Evolutionary conservation across 2,888 invertebrate genomes (phyloP), one percentile per base, ranked within the genome.

Genomic region (Phlogophora meticulosa): DNA sequence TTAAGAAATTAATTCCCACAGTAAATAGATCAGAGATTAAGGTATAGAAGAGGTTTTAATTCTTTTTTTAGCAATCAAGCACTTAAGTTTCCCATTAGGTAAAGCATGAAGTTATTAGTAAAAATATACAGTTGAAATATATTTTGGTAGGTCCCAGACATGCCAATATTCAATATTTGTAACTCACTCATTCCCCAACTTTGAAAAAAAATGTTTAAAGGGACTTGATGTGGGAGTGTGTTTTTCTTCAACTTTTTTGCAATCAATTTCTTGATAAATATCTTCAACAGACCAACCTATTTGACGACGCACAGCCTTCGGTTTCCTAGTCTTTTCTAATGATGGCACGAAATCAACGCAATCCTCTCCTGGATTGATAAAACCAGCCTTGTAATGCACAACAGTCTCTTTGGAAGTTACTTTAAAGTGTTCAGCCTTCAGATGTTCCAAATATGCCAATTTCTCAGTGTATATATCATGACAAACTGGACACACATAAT

Each of bases 271-370:
- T 86, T 95, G 95, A 81, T 95, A 95, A 79, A 95, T 95, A 83
- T 95, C 95, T 83, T 95, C 95, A 85, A 93, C 85, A 68, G 95
- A 95, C 95, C 95, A 95, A 90, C 94, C 95, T 85, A 95, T 95
- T 86, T 95, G 94, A 36, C 95, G 89, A 28, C 95, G 88, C 10
- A 94, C 94, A 34, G 91, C 80, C 82, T 92, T 94, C 1, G 94
- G 92, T 80, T 88, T 91, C 55, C 92, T 91, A 2, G 89, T 90
- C 85, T 94, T 94, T 71, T 92, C 91, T 76, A 93, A 83, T 38
- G 90, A 88, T n/a, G 94, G 94, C 59, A 90, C 90, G 84, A 92
- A 91, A 82, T 95, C 95, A 52, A 94, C 92, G 84, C 93, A 93
- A 76, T 95, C 94, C 32, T 88, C 81, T 17, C 94, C 92, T 22